Evolutionary conservation across 2,888 invertebrate species (phyloP).

Genomic region (Pyrrhia umbra): DNA sequence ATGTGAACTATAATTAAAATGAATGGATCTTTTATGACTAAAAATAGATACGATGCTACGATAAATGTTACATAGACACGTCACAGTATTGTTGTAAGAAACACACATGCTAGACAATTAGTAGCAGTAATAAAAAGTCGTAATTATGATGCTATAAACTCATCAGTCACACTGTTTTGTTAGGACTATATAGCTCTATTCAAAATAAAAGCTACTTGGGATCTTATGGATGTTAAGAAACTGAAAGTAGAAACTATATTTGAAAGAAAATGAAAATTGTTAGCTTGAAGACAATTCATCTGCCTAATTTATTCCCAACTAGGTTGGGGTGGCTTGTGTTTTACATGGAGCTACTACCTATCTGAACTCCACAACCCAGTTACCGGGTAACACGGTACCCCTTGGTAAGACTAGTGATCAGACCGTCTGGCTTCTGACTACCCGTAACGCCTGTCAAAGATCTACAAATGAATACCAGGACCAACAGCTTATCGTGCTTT

Average conservation of each 20-base stretch:
- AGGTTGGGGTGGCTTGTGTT: too few species aligned
- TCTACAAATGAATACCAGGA: too few species aligned
- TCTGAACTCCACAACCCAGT: too few species aligned
- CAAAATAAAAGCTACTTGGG: neutral
- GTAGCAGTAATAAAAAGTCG: conserved; percentile 26
- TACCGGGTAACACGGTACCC: too few species aligned
- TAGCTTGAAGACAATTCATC: neutral
- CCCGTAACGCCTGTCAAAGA: too few species aligned
- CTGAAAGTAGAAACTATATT: conserved; percentile 16
- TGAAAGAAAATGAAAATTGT: neutral
- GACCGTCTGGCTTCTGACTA: too few species aligned
- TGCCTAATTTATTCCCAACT: too few species aligned
- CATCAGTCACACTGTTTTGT: conserved; percentile 42
- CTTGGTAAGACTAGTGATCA: too few species aligned
- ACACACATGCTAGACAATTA: conserved; percentile 31
- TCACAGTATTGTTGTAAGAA: conserved; percentile 46
- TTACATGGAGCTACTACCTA: too few species aligned
- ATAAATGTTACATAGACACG: conserved; percentile 34
- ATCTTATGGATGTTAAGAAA: conserved; percentile 12
- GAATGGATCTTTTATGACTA: conserved; percentile 2
- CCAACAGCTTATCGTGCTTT: too few species aligned
- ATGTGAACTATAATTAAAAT: conserved; percentile 4
- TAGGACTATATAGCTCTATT: neutral
- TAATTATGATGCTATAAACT: conserved; percentile 11
- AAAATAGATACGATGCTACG: conserved; percentile 18